Base-by-base conservation (phyloP, 2,797 vertebrate genomes). In the Momotus momota region DNA sequence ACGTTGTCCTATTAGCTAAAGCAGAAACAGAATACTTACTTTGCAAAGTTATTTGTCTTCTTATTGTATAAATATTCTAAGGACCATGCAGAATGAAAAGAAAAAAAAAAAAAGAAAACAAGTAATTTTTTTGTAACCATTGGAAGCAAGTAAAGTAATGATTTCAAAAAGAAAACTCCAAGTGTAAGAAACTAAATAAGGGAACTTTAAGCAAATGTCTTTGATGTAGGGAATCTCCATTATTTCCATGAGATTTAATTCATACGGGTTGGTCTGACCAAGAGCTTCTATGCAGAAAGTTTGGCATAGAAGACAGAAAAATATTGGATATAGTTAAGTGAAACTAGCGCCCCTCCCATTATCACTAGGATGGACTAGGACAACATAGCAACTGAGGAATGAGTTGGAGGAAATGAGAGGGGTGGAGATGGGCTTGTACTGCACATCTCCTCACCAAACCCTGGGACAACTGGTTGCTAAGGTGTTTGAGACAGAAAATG, bases 21-120 rank as follows among this genome's bases (percentile, higher is more conserved):
- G 73, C 23, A 73, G 48, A 75, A 94, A 70, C 9, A 70, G 58
- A 93, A 83, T 49, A 90, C 95, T 94, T 88, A 97, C 97, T 88
- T 84, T 67, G 80, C 15, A 86, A 86, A 66, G 52, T 25, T n/a
- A 71, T 23, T 16, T 1, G 6, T 77, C 86, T 92, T 95, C 90
- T 96, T 95, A 13, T 64, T 88, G 81, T n/a, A 25, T 29, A 96
- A 87, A 66, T 93, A 89, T 29, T 58, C 97, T 97, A 64, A 81
- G 33, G 65, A 77, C 14, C 70, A 74, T 40, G 31, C 80, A 88
- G 49, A 83, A 84, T 9, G 7, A 86, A 81, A 84, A 74, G 4
- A 41, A 80, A 71, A 4, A 71, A 45, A 40, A 72, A 48, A 2
- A 69, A 67, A 72, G 19, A 81, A 55, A 51, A 35, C 4, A 81